Percentiles rank a stretch among this genome's conserved stretches.
Evolutionary conservation across 2,113 vertebrate species (phyloP).

Genomic region (Colaptes auratus): DNA sequence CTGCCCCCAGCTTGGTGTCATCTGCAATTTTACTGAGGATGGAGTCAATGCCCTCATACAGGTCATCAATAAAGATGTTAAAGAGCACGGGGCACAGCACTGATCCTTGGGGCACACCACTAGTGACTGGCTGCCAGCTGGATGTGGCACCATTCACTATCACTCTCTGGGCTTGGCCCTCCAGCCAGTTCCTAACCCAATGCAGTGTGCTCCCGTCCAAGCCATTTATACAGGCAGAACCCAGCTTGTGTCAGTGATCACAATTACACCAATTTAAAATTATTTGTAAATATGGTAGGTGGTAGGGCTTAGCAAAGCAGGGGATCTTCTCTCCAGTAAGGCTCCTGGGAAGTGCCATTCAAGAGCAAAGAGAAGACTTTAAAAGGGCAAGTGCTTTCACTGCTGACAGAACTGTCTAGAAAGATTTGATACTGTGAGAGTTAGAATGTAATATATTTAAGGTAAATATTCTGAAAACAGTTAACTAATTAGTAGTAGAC

Average conservation of each 20-base stretch:
- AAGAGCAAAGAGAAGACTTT: not conserved
- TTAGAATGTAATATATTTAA: not conserved
- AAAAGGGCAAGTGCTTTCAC: not conserved
- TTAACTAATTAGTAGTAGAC: not conserved
- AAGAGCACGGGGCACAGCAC: no score
- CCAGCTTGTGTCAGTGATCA: not conserved
- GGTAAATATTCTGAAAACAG: not conserved
- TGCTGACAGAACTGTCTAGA: not conserved
- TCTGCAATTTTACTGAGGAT: no score
- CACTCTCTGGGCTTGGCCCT: no score
- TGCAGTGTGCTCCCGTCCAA: no score
- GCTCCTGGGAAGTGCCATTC: not conserved
- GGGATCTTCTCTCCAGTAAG: not conserved
- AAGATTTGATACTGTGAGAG: not conserved
- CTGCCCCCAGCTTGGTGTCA: no score
- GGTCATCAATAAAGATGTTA: no score
- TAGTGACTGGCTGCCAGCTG: no score
- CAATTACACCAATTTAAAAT: not conserved
- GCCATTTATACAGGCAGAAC: conserved; percentile 5
- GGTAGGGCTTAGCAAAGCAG: not conserved
- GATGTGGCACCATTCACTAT: no score
- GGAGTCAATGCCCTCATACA: no score
- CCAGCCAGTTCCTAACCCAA: no score
- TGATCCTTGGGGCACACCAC: no score
- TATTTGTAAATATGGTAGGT: not conserved